phyloP scores from a whole-genome alignment of 2,113 vertebrate species.

The Lampris megalopsis region DNA sequence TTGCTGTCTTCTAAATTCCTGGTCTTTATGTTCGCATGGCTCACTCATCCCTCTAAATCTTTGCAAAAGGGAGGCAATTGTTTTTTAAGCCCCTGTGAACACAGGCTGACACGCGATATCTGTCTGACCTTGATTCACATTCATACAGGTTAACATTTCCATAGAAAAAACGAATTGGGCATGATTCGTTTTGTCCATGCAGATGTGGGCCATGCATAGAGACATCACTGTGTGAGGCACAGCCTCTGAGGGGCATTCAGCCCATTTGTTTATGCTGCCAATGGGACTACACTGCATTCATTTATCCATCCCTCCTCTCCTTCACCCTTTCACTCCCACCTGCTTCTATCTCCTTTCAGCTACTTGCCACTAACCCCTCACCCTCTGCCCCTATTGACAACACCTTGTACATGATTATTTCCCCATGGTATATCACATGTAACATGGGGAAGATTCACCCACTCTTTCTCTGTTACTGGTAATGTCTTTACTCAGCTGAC shows the following conservation, averaged over 20 bases:
- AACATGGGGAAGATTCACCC: slow-evolving; percentile 50
- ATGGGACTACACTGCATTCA: slow-evolving; percentile 66
- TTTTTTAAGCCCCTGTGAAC: slow-evolving; percentile 40
- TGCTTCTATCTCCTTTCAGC: slow-evolving; percentile 49
- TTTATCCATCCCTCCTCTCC: slow-evolving; percentile 60
- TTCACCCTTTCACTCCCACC: slow-evolving; percentile 56
- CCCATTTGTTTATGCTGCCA: slow-evolving; percentile 57
- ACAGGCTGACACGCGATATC: slow-evolving; percentile 39
- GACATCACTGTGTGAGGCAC: slow-evolving; percentile 63
- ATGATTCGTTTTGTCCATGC: slow-evolving; percentile 41
- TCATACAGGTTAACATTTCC: slow-evolving; percentile 50
- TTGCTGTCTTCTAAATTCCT: slow-evolving; percentile 37
- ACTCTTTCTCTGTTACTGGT: slow-evolving; percentile 58
- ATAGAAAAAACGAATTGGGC: slow-evolving; percentile 13
- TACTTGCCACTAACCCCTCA: slow-evolving; percentile 37
- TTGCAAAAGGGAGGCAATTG: slow-evolving; percentile 33
- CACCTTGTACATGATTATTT: slow-evolving; percentile 62
- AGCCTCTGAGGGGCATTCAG: slow-evolving; percentile 55
- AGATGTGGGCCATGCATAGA: slow-evolving; percentile 50
- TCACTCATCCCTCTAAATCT: slow-evolving; percentile 41
- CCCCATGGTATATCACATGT: slow-evolving; percentile 47
- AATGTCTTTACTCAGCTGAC: slow-evolving; percentile 71
- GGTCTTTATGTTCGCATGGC: slow-evolving; percentile 26
- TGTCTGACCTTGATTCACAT: slow-evolving; percentile 30
- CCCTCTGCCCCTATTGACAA: slow-evolving; percentile 41